Conservation (phyloP, 2,888 invertebrate species). For the Quadroppia sp. region DNA sequence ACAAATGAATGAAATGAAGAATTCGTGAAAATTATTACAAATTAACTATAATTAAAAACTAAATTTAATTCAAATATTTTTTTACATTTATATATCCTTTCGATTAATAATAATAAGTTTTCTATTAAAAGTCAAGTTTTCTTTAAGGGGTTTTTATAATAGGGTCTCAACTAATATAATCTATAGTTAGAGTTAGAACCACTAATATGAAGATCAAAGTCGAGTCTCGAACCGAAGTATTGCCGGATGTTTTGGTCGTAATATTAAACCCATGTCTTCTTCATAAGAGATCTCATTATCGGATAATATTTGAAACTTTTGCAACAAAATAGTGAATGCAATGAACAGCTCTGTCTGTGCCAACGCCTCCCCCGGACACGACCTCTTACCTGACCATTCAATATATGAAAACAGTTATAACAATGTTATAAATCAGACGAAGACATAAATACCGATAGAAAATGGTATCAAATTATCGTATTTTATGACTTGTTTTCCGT, state of each 20-base stretch:
- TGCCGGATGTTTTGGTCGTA: slow-evolving; percentile 7
- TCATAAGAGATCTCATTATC: neutral
- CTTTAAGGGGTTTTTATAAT: too few species aligned
- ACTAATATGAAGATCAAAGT: too few species aligned
- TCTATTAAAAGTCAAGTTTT: too few species aligned
- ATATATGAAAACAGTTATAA: neutral
- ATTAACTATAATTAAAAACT: neutral
- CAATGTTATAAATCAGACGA: neutral
- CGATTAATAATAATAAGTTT: too few species aligned
- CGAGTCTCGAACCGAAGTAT: too few species aligned
- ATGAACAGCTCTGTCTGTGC: slow-evolving; percentile 48
- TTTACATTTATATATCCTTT: too few species aligned
- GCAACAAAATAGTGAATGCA: slow-evolving; percentile 45
- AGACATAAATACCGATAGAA: slow-evolving; percentile 19
- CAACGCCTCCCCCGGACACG: slow-evolving; percentile 47
- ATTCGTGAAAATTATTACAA: neutral
- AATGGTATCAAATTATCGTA: slow-evolving; percentile 46
- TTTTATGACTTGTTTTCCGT: slow-evolving; percentile 43
- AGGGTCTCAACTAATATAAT: too few species aligned
- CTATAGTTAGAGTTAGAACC: too few species aligned
- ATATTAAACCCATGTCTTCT: slow-evolving; percentile 28
- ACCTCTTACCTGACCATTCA: slow-evolving; percentile 35
- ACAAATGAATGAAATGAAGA: neutral
- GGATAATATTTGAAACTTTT: slow-evolving; percentile 44
- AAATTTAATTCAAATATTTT: neutral